These are phyloP conservation scores for Hylomyscus alleni DNA, from an alignment of 2,797 vertebrate genomes.

Conservation along the genomic window DNA sequence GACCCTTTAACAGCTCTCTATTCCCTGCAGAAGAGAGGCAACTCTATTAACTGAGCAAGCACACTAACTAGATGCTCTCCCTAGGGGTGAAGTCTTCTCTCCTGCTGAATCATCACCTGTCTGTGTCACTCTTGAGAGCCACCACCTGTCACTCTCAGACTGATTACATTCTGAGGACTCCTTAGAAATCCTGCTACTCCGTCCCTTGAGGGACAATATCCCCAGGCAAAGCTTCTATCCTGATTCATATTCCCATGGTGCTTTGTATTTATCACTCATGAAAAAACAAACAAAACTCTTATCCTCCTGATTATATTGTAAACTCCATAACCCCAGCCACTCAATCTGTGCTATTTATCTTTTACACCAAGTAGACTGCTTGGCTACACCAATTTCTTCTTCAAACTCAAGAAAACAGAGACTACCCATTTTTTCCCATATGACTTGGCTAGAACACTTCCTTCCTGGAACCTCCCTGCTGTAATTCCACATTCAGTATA, in stretches of 20 bases:
- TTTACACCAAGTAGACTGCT: background rate
- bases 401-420: background rate
- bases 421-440: background rate
- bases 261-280: background rate
- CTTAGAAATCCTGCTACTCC: background rate
- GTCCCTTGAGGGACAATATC: background rate
- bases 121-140: background rate
- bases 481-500: background rate
- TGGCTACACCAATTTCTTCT: slow-evolving; percentile 9
- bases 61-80: background rate
- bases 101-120: background rate
- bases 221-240: background rate
- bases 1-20: background rate
- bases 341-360: slow-evolving; percentile 1
- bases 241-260: background rate
- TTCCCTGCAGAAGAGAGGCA: background rate
- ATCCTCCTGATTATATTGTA: background rate
- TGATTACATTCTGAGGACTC: background rate
- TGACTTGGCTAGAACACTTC: background rate
- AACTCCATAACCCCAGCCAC: background rate
- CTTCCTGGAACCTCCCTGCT: background rate
- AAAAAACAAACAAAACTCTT: background rate
- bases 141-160: background rate
- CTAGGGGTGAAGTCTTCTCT: background rate
- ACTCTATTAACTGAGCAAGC: background rate